Evolutionary conservation across 2,888 invertebrate genomes (phyloP).

Genomic region (Willowsia nigromaculata): DNA sequence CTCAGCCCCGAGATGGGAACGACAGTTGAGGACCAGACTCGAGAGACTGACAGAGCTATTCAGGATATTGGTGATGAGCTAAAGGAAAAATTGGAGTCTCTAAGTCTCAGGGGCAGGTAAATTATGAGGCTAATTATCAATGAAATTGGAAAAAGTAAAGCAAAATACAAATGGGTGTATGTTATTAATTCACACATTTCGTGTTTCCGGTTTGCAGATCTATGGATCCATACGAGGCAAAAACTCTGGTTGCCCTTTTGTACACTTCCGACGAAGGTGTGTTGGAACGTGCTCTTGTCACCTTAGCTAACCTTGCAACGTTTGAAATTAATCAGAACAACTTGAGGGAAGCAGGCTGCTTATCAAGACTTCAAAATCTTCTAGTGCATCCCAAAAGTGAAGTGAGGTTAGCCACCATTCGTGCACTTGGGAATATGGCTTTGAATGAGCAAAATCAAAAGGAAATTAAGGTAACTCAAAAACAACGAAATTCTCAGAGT

Average conservation of each 20-base stretch:
- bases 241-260: conserved; percentile 81
- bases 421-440: conserved; percentile 82
- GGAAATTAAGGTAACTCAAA: conserved; percentile 81
- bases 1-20: conserved; percentile 73
- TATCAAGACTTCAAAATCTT: conserved; percentile 81
- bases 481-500: not conserved
- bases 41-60: conserved; percentile 79
- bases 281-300: conserved; percentile 81
- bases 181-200: no score
- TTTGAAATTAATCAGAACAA: conserved; percentile 80
- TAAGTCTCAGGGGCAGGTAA: conserved; percentile 79
- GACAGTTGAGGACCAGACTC: conserved; percentile 74
- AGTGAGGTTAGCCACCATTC: conserved; percentile 81
- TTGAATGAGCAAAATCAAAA: conserved; percentile 82
- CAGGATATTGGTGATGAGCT: conserved; percentile 80
- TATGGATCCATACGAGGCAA: conserved; percentile 81
- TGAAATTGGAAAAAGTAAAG: not conserved
- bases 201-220: conserved; percentile 78
- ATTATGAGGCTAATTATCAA: no score
- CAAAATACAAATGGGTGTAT: no score
- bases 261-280: conserved; percentile 81
- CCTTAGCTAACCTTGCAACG: conserved; percentile 78
- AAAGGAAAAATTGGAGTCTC: conserved; percentile 79
- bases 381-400: conserved; percentile 80
- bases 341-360: conserved; percentile 82